A percentile compares a stretch with the other conserved stretches of the same genome.
phyloP scores from a whole-genome alignment of 2,113 vertebrate genomes.

The Mobula birostris region DNA sequence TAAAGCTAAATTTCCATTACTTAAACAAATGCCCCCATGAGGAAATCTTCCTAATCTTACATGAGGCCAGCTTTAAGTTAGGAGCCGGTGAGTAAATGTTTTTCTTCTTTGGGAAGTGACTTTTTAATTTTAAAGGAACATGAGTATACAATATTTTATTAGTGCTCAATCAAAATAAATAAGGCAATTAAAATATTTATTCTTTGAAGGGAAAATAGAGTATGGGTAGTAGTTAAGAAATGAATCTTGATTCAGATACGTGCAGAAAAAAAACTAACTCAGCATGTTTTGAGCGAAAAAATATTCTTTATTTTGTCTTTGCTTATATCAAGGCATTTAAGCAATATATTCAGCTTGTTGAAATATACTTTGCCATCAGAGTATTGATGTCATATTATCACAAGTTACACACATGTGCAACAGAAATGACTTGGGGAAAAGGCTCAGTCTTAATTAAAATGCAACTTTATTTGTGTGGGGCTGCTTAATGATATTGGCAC shows the following conservation, averaged over 20 bases:
- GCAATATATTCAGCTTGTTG: neutral
- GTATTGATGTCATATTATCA: constrained; percentile 3
- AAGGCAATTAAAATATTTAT: constrained; percentile 24
- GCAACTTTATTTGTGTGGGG: constrained; percentile 27
- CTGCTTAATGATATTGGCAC: constrained; percentile 34
- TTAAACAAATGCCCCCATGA: constrained; percentile 33
- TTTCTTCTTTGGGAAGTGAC: constrained; percentile 34
- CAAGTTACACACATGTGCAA: constrained; percentile 26
- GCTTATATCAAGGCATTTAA: constrained; percentile 9
- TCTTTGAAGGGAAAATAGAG: neutral
- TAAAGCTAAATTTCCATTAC: constrained; percentile 34
- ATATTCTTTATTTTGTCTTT: neutral
- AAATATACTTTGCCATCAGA: neutral
- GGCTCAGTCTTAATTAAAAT: constrained; percentile 27
- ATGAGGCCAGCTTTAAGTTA: constrained; percentile 33
- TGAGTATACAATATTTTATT: constrained; percentile 3
- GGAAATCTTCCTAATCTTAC: constrained; percentile 32
- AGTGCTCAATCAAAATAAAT: constrained; percentile 30
- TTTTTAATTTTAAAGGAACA: constrained; percentile 27
- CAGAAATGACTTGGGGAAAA: constrained; percentile 24
- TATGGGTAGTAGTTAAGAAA: neutral
- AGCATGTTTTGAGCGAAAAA: neutral
- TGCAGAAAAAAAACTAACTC: neutral
- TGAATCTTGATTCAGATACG: neutral
- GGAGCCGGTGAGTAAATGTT: constrained; percentile 26